phyloP scores from a whole-genome alignment of 2,888 invertebrate genomes.

The Drosophila meridiana region DNA sequence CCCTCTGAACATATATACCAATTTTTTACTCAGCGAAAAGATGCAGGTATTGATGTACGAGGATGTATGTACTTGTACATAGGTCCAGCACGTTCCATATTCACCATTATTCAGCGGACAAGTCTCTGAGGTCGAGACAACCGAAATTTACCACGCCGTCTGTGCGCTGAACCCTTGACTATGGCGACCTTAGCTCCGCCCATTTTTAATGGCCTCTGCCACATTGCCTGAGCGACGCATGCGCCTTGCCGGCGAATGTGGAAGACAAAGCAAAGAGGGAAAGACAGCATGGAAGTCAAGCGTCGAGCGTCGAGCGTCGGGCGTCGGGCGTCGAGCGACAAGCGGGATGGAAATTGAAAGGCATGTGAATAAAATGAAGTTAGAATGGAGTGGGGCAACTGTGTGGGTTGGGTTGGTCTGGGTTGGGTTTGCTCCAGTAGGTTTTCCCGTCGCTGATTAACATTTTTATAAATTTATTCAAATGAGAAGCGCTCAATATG shows the following conservation, averaged over 20 bases:
- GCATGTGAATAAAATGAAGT: constrained; percentile 31
- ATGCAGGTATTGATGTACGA: not conserved
- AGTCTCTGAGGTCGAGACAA: constrained; percentile 19
- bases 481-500: constrained; percentile 71
- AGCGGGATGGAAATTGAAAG: constrained; percentile 15
- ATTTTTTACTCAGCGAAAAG: not conserved
- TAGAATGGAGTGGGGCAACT: constrained; percentile 8
- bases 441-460: constrained; percentile 72
- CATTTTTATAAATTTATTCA: constrained; percentile 74
- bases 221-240: constrained; percentile 63
- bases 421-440: constrained; percentile 23
- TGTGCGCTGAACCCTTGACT: constrained; percentile 51
- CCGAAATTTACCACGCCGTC: constrained; percentile 69
- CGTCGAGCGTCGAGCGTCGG: constrained; percentile 3
- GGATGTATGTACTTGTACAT: not conserved
- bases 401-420: not conserved
- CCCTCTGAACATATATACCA: not conserved
- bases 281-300: constrained; percentile 23
- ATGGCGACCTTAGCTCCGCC: constrained; percentile 80
- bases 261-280: constrained; percentile 52
- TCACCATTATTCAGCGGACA: constrained; percentile 35
- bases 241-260: constrained; percentile 60
- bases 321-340: not conserved
- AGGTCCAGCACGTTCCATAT: constrained; percentile 3
- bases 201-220: constrained; percentile 82